Base-by-base conservation (phyloP, 2,888 invertebrate genomes). In the Unio pictorum region DNA sequence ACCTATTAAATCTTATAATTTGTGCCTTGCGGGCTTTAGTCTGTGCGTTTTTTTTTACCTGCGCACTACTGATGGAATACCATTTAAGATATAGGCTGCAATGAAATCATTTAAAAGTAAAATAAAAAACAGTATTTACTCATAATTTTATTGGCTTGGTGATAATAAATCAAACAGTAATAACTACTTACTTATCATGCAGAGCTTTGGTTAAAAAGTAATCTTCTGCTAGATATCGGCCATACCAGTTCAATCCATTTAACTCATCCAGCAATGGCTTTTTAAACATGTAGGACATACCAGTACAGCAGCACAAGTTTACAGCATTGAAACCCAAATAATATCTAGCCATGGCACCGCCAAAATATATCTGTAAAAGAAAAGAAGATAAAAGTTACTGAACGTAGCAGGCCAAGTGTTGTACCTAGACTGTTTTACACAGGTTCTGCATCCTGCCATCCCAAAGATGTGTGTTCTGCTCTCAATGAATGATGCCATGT, bases 281-380 rank as follows among this genome's bases (percentile, higher is more conserved):
- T 72, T 87, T 87, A 65, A 89, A 80, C 66, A 88, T 83, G 71
- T 89, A 89, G 4, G 88, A 89, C 89, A 89, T 89, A 34, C 89
- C 89, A 3, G 89, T 89, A 68, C 88, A 81, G 80, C 88, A 89
- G 67, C 83, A 85, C 64, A 87, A 76, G 45, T 88, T 87, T 30
- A 89, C 71, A 30, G 83, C 70, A 73, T 87, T 87, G 66, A 89
- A 84, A 11, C 88, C 85, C 57, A 88, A 67, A 73, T 89, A 89
- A 70, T 84, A 89, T n/a, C 89, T 78, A 7, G 88, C 84, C 75
- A 87, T 80, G 6, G 81, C 83, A 68, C 86, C 80, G 26, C 89
- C 89, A 84, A 90, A 90, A 79, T 88, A 88, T 34, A 88, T 81
- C 89, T 90, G 83, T 11, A 79, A 75, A 64, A 63, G 58, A 69